A percentile compares a stretch with the other conserved stretches of the same genome.
Evolutionary conservation across 2,888 invertebrate species (phyloP).

Genomic region (Encarsia formosa): DNA sequence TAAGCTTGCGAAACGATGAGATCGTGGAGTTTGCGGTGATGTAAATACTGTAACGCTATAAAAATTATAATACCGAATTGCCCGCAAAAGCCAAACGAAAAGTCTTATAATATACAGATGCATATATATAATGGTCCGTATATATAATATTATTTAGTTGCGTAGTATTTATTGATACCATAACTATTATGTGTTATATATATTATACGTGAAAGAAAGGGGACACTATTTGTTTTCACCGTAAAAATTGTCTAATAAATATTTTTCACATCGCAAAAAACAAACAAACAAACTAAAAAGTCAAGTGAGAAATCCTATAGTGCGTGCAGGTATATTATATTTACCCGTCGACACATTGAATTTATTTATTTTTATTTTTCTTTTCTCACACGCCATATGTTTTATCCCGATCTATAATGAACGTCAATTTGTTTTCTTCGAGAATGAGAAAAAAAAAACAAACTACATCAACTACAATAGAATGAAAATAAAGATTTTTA

Average conservation of each 20-base stretch:
- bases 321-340: constrained; percentile 31
- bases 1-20: constrained; percentile 20
- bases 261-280: constrained; percentile 40
- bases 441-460: no score
- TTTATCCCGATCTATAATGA: no score
- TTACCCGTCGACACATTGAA: constrained; percentile 13
- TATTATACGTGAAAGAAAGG: constrained; percentile 23
- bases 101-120: constrained; percentile 27
- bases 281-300: no score
- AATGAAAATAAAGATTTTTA: constrained; percentile 6
- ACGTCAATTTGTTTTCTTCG: no score
- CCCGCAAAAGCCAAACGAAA: constrained; percentile 40
- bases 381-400: constrained; percentile 8
- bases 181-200: constrained; percentile 33
- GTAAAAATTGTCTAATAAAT: constrained; percentile 42
- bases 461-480: constrained; percentile 1
- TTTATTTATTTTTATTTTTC: constrained; percentile 15
- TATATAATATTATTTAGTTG: constrained; percentile 40
- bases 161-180: constrained; percentile 47
- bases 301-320: constrained; percentile 14
- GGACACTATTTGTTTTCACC: constrained; percentile 36
- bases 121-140: constrained; percentile 25
- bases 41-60: constrained; percentile 44
- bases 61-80: constrained; percentile 34
- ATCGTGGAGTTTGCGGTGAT: constrained; percentile 38